A percentile compares a stretch with the other conserved stretches of the same genome.
Conservation (phyloP, 2,797 vertebrate genomes). For the Aselliscus stoliczkanus region DNA sequence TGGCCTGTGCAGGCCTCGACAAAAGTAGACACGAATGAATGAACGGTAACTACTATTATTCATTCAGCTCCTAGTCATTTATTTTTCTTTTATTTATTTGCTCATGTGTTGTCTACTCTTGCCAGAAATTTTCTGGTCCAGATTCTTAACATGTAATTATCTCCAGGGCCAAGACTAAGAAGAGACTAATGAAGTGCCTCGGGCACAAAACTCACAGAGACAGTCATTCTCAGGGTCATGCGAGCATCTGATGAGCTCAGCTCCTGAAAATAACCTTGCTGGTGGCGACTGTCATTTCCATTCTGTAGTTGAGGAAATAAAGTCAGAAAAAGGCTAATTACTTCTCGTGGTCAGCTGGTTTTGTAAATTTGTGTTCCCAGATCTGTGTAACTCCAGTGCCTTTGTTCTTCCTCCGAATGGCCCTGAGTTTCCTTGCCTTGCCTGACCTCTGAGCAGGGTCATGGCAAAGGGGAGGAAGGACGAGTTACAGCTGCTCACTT, state of each 20-base stretch:
- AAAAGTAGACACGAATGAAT: not conserved
- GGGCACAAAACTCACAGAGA: conserved; percentile 11
- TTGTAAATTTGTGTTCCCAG: not conserved
- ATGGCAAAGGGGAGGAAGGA: not conserved
- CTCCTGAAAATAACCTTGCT: not conserved
- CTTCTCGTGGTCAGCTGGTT: not conserved
- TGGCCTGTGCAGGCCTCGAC: not conserved
- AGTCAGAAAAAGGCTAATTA: not conserved
- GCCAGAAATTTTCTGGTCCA: conserved; percentile 40
- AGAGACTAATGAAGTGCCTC: conserved; percentile 8
- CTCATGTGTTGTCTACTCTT: not conserved
- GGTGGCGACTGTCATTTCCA: not conserved
- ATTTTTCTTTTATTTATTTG: not conserved
- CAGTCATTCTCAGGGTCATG: not conserved
- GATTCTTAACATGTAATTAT: conserved; percentile 43
- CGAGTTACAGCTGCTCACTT: not conserved
- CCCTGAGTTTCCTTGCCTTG: not conserved
- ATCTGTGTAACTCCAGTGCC: not conserved
- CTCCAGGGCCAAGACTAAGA: not conserved
- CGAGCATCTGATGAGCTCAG: not conserved
- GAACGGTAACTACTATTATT: not conserved
- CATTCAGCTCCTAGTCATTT: not conserved
- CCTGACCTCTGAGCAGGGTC: not conserved
- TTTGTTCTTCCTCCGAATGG: not conserved
- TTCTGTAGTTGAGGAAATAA: not conserved